Evolutionary conservation across 2,888 invertebrate species (phyloP).

Genomic region (Lacanobia oleracea): DNA sequence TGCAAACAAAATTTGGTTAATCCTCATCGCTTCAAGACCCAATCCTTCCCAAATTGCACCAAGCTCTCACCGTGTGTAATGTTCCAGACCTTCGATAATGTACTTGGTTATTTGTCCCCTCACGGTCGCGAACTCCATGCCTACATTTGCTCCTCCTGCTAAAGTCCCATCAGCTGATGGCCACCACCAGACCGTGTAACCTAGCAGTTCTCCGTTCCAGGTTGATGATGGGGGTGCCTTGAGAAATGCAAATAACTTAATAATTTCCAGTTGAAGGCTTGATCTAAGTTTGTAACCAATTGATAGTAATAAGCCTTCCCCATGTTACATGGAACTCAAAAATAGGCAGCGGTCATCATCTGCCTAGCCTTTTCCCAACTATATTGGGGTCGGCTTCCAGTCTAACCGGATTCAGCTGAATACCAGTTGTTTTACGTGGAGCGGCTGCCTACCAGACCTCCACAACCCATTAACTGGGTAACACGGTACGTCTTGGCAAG

Average conservation of each 20-base stretch:
- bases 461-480: too few relatives aligned
- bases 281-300: not conserved
- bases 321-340: not conserved
- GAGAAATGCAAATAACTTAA: not conserved
- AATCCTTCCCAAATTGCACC: not conserved
- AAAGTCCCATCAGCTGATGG: conserved; percentile 84
- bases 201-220: conserved; percentile 94
- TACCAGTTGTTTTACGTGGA: too few relatives aligned
- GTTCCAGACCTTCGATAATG: conserved; percentile 93
- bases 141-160: conserved; percentile 81
- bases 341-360: too few relatives aligned
- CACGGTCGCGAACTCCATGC: conserved; percentile 92
- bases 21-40: not conserved
- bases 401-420: too few relatives aligned
- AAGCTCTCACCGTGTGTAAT: conserved; percentile 92
- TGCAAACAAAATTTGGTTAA: conserved; percentile 61
- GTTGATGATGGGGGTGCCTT: conserved; percentile 92
- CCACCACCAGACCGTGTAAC: conserved; percentile 94
- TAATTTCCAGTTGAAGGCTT: not conserved
- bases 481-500: too few relatives aligned
- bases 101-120: conserved; percentile 94
- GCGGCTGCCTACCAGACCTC: too few relatives aligned
- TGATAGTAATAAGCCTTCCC: not conserved
- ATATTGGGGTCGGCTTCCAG: too few relatives aligned
- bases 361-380: too few relatives aligned